Percentiles rank a stretch among this genome's conserved stretches.
Conservation (phyloP, 2,888 invertebrate genomes). For the Omphaloscelis lunosa region DNA sequence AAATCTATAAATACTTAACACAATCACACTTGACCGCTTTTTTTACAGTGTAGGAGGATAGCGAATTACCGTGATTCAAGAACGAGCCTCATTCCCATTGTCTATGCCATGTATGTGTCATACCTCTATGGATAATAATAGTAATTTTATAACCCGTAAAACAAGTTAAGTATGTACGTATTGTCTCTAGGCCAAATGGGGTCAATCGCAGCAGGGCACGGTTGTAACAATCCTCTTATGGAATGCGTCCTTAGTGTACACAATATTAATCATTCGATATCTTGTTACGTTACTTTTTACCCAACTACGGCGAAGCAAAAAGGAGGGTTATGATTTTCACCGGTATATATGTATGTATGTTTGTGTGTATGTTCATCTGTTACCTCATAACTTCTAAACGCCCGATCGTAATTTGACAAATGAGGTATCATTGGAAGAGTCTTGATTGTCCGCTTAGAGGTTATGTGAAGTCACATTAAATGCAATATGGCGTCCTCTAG, state of each 20-base stretch:
- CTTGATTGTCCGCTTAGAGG: too few relatives aligned
- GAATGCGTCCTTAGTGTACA: constrained; percentile 16
- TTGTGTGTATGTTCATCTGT: too few relatives aligned
- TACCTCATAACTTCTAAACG: too few relatives aligned
- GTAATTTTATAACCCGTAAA: constrained; percentile 44
- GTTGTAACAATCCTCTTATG: constrained; percentile 4
- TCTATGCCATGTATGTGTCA: constrained; percentile 49
- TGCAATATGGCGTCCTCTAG: too few relatives aligned
- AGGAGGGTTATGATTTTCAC: too few relatives aligned
- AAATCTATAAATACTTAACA: constrained; percentile 44
- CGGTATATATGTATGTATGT: too few relatives aligned
- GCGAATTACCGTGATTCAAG: constrained; percentile 43
- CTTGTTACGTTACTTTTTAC: not conserved
- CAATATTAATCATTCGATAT: not conserved
- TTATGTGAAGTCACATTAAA: too few relatives aligned
- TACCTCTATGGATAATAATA: constrained; percentile 37
- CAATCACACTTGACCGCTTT: constrained; percentile 45
- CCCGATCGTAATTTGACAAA: too few relatives aligned
- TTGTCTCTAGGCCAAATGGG: constrained; percentile 19
- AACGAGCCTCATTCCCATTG: constrained; percentile 45
- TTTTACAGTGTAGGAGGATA: constrained; percentile 51
- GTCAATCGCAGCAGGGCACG: constrained; percentile 10
- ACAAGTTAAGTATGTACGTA: constrained; percentile 29
- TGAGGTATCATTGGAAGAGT: too few relatives aligned
- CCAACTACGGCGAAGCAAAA: too few relatives aligned